A percentile compares a stretch with the other conserved stretches of the same genome.
These are phyloP conservation scores for Sarcophaga bullata DNA, from an alignment of 1,140 invertebrate species.

Conservation along the genomic window DNA sequence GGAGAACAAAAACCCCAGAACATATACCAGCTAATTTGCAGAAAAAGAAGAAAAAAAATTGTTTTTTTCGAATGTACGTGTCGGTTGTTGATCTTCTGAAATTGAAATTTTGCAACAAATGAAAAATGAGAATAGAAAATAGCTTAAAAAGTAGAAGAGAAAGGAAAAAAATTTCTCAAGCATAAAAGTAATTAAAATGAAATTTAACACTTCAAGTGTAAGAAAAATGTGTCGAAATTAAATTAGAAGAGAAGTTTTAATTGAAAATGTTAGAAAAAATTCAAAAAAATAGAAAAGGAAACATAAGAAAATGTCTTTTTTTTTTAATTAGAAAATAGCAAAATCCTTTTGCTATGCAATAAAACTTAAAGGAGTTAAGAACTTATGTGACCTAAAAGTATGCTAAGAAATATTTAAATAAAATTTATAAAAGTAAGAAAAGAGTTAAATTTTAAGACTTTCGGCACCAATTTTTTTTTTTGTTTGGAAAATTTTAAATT, in stretches of 20 bases:
- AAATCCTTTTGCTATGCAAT: too few species aligned
- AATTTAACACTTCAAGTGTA: slow-evolving; percentile 11
- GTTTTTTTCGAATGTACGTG: background rate
- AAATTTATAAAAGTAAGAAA: too few species aligned
- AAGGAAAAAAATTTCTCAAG: background rate
- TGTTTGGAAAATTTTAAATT: too few species aligned
- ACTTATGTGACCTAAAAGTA: too few species aligned
- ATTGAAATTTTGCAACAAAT: background rate
- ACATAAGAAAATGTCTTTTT: too few species aligned
- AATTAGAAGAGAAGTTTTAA: slow-evolving; percentile 5
- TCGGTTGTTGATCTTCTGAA: background rate
- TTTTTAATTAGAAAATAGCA: too few species aligned
- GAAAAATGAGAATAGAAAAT: background rate
- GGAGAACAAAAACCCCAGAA: background rate
- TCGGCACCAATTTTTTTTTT: too few species aligned
- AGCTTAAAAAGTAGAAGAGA: background rate
- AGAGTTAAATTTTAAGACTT: too few species aligned
- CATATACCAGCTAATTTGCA: background rate
- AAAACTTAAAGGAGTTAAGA: too few species aligned
- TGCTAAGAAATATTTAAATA: too few species aligned
- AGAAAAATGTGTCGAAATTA: background rate
- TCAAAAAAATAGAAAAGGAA: background rate
- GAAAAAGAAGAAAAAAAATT: background rate
- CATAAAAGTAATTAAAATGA: slow-evolving; percentile 13
- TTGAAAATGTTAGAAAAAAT: background rate